phyloP scores from a whole-genome alignment of 2,888 invertebrate species.

The Entomobrya proxima region DNA sequence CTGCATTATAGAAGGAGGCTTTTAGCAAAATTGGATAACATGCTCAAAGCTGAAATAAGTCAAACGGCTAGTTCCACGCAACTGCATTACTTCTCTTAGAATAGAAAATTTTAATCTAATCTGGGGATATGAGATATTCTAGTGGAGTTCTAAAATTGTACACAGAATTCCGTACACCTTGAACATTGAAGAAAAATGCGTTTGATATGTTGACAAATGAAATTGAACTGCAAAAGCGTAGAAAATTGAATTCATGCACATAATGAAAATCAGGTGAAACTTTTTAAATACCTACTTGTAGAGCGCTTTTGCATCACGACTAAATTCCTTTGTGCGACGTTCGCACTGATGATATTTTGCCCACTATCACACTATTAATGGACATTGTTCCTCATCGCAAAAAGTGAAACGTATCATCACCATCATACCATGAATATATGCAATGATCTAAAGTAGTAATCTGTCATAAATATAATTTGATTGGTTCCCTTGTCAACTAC shows the following conservation, averaged over 20 bases:
- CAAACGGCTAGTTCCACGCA: too few relatives aligned
- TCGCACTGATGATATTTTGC: neutral
- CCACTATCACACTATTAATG: neutral
- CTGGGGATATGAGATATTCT: too few relatives aligned
- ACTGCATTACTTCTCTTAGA: too few relatives aligned
- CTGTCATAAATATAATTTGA: constrained; percentile 49
- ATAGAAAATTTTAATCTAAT: too few relatives aligned
- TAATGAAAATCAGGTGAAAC: constrained; percentile 19
- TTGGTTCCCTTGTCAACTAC: constrained; percentile 36
- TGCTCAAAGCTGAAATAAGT: too few relatives aligned
- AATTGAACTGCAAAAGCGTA: neutral
- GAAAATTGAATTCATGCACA: too few relatives aligned
- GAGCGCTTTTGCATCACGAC: neutral
- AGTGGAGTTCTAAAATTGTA: too few relatives aligned
- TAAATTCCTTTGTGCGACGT: neutral
- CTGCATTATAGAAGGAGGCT: too few relatives aligned
- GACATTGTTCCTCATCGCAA: neutral
- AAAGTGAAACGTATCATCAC: constrained; percentile 54
- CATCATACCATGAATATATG: neutral
- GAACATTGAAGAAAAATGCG: neutral
- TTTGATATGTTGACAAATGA: neutral
- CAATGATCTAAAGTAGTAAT: constrained; percentile 1
- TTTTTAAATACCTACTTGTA: neutral
- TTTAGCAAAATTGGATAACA: too few relatives aligned
- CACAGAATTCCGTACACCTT: too few relatives aligned